Evolutionary conservation across 2,797 vertebrate species (phyloP).

Genomic region (Characodon lateralis): DNA sequence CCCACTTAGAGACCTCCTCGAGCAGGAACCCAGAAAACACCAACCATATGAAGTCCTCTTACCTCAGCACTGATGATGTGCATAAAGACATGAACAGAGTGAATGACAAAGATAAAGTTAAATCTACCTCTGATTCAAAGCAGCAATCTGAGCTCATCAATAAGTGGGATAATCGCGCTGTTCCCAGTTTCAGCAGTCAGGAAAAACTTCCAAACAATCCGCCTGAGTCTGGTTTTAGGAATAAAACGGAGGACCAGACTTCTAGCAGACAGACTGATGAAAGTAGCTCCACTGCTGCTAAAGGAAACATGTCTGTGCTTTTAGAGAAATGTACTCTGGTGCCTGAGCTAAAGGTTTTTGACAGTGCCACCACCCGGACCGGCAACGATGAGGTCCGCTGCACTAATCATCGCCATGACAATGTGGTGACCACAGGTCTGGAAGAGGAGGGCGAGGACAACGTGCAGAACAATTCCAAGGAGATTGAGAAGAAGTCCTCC

Average conservation of each 20-base stretch:
- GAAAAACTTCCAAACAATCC: not conserved
- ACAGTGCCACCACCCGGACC: slow-evolving; percentile 31
- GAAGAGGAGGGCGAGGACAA: not conserved
- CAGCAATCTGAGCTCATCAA: slow-evolving; percentile 39
- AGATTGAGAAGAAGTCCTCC: not conserved
- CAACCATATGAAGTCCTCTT: slow-evolving; percentile 15
- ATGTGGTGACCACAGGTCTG: slow-evolving; percentile 51
- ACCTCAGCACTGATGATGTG: slow-evolving; percentile 24
- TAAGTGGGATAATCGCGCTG: not conserved
- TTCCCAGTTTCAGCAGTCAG: not conserved
- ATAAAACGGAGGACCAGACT: not conserved
- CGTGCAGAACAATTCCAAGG: not conserved
- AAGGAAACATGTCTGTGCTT: slow-evolving; percentile 55
- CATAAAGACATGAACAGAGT: not conserved
- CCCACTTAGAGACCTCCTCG: not conserved
- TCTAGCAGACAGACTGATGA: not conserved
- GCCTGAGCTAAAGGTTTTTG: slow-evolving; percentile 79
- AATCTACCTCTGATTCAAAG: slow-evolving; percentile 50
- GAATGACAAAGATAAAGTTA: not conserved
- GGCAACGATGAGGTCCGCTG: slow-evolving; percentile 3
- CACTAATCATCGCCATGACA: not conserved
- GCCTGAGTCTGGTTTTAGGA: not conserved
- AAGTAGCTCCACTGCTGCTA: not conserved
- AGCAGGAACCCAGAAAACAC: slow-evolving; percentile 2
- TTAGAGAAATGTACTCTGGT: slow-evolving; percentile 81